These are phyloP conservation scores for Julus scandinavius DNA, from an alignment of 2,888 invertebrate species.

Conservation along the genomic window DNA sequence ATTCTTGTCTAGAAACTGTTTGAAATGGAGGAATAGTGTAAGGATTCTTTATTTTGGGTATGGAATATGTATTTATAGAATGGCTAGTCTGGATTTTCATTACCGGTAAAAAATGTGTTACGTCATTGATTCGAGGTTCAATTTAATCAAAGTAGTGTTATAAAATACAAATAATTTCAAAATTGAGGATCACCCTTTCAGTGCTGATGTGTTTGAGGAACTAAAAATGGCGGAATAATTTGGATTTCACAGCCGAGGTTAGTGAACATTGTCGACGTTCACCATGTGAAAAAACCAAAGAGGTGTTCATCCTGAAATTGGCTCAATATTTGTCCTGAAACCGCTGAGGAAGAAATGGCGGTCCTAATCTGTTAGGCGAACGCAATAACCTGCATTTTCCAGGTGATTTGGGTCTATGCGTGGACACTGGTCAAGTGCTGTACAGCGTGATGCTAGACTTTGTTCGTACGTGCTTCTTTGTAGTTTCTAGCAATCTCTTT, in stretches of 20 bases:
- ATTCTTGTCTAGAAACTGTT: no score
- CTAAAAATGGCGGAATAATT: neutral
- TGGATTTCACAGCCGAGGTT: neutral
- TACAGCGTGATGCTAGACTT: neutral
- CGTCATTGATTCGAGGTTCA: no score
- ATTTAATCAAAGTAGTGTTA: no score
- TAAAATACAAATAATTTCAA: no score
- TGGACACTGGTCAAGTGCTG: constrained; percentile 39
- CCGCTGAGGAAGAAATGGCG: neutral
- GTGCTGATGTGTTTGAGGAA: neutral
- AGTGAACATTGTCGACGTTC: neutral
- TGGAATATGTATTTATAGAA: no score
- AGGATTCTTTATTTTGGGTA: no score
- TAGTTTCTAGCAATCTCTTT: constrained; percentile 3
- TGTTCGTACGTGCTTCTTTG: neutral
- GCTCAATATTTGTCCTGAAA: neutral
- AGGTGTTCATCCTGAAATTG: neutral
- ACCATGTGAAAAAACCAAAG: neutral
- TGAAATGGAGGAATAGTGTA: no score
- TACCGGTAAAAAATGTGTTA: no score
- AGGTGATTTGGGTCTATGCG: constrained; percentile 15
- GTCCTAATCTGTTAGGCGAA: constrained; percentile 32
- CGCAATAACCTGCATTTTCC: constrained; percentile 23
- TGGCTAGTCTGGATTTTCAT: no score
- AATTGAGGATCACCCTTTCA: no score